phyloP scores from a whole-genome alignment of 2,888 invertebrate species.

The Drosophila diplacantha region DNA sequence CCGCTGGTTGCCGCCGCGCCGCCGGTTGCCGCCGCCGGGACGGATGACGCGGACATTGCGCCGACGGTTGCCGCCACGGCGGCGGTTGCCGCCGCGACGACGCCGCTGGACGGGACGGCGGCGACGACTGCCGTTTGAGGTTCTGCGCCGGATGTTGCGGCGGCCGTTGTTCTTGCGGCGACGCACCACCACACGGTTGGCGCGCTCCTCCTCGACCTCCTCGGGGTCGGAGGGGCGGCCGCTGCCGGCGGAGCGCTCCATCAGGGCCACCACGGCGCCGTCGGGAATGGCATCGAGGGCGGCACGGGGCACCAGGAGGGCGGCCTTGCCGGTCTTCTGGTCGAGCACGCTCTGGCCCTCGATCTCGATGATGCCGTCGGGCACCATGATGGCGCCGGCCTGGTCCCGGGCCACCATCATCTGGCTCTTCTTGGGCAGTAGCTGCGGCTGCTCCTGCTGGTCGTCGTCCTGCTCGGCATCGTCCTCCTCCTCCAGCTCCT shows the following conservation, averaged over 20 bases:
- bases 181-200: constrained; percentile 69
- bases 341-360: constrained; percentile 72
- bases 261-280: constrained; percentile 72
- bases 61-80: constrained; percentile 42
- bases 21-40: constrained; percentile 45
- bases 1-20: constrained; percentile 49
- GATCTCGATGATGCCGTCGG: constrained; percentile 71
- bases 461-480: constrained; percentile 22
- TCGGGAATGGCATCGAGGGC: constrained; percentile 72
- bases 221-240: constrained; percentile 24
- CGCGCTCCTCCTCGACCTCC: constrained; percentile 61
- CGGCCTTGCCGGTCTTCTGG: constrained; percentile 71
- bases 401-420: constrained; percentile 69
- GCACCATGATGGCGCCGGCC: constrained; percentile 73
- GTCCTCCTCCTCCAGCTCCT: constrained; percentile 13
- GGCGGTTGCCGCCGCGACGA: constrained; percentile 34
- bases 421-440: constrained; percentile 57
- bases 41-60: constrained; percentile 55
- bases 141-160: constrained; percentile 54
- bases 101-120: constrained; percentile 47
- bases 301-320: constrained; percentile 70
- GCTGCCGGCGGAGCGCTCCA: constrained; percentile 56
- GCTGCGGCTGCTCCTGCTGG: constrained; percentile 20
- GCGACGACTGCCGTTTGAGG: constrained; percentile 44
- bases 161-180: constrained; percentile 60